Evolutionary conservation across 2,797 vertebrate genomes (phyloP).

Genomic region (Micromesistius poutassou): DNA sequence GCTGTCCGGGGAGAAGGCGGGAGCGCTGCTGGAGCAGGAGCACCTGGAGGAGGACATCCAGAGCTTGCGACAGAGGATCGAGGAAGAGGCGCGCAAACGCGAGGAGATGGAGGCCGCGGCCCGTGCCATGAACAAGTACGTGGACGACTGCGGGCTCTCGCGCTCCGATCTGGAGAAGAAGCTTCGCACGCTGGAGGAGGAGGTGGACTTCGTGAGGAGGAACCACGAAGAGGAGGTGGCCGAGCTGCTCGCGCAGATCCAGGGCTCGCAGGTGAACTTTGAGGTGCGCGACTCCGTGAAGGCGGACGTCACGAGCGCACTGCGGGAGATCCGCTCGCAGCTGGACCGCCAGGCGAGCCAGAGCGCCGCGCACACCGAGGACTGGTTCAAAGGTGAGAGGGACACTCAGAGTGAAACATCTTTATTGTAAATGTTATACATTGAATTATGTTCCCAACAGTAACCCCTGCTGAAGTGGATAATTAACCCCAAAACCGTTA

Average conservation of each 20-base stretch:
- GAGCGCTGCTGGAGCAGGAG: constrained; percentile 80
- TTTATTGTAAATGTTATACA: not conserved
- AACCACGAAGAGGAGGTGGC: constrained; percentile 85
- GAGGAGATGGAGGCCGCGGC: constrained; percentile 80
- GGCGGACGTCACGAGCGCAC: constrained; percentile 82
- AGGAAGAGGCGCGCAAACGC: constrained; percentile 81
- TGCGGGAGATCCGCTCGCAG: constrained; percentile 88
- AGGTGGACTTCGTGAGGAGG: constrained; percentile 78
- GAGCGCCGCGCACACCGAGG: constrained; percentile 80
- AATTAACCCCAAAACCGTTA: not conserved
- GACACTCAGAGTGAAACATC: not conserved
- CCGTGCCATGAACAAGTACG: constrained; percentile 78
- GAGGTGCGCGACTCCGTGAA: constrained; percentile 66
- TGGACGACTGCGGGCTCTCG: constrained; percentile 74
- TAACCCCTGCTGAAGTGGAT: not conserved
- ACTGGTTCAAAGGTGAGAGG: constrained; percentile 84
- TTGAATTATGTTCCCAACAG: not conserved
- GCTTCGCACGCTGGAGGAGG: constrained; percentile 79
- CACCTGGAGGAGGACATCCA: constrained; percentile 85
- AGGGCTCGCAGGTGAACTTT: constrained; percentile 71
- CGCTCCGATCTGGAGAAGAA: constrained; percentile 81
- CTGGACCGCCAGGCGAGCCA: constrained; percentile 81
- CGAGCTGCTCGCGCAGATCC: constrained; percentile 79
- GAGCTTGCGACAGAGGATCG: constrained; percentile 75
- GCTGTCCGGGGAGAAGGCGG: constrained; percentile 79